Conservation (phyloP, 2,113 vertebrate genomes). For the Cnemophilus loriae region DNA sequence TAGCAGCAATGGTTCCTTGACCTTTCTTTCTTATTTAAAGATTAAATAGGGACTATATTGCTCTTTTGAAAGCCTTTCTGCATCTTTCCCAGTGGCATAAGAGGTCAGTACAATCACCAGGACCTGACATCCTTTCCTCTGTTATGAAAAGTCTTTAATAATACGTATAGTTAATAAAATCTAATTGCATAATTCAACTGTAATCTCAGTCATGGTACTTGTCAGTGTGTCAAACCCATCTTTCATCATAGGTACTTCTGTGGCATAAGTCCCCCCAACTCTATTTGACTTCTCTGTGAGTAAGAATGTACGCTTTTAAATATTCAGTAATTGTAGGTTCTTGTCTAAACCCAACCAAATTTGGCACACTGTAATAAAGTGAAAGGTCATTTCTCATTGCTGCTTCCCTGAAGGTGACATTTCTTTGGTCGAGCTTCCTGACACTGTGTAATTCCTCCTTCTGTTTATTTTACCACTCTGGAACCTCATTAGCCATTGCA, state of each 20-base stretch:
- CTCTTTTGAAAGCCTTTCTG: conserved; percentile 30
- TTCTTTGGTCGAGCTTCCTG: conserved; percentile 26
- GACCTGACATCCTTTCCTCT: conserved; percentile 6
- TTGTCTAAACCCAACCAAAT: conserved; percentile 36
- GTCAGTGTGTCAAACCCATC: conserved; percentile 1
- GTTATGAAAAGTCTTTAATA: conserved; percentile 40
- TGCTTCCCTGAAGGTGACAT: conserved; percentile 46
- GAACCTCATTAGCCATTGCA: conserved; percentile 27
- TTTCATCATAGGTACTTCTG: neutral
- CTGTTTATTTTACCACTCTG: conserved; percentile 43
- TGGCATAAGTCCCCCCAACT: neutral
- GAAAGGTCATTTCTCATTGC: conserved; percentile 44
- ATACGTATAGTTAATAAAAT: conserved; percentile 21
- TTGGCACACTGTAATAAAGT: conserved; percentile 34
- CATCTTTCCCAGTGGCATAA: conserved; percentile 15
- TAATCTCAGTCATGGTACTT: neutral
- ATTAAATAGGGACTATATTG: conserved; percentile 35
- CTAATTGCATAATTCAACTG: conserved; percentile 39
- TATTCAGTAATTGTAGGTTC: conserved; percentile 28
- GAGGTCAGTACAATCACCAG: conserved; percentile 27
- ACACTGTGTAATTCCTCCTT: conserved; percentile 14
- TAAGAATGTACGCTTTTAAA: conserved; percentile 20
- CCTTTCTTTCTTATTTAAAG: conserved; percentile 41
- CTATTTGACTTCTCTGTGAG: neutral
- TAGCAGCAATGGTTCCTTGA: neutral